Base-by-base conservation (phyloP, 2,888 invertebrate genomes). In the Oxyteleia sp. region DNA sequence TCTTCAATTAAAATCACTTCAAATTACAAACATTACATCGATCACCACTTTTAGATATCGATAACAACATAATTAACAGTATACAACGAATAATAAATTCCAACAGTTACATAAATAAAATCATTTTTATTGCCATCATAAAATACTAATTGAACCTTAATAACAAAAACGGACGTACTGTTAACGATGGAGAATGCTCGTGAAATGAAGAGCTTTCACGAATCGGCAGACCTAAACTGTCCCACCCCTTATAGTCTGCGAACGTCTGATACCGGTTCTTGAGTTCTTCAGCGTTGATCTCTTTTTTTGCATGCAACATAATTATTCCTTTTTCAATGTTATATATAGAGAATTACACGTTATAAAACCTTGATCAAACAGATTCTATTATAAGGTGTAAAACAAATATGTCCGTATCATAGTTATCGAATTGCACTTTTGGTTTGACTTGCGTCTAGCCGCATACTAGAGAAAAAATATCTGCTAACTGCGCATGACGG, bases 161-260 rank as follows among this genome's bases (percentile, higher is more conserved):
- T 23, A 49, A 23, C 35, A 20, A 26, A 38, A 71, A 59, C 23
- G 35, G 10, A 69, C 69, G 63, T 78, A 78, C 78, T 63, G 47
- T 61, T 47, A 38, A 63, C 63, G 69, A 69, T 69, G 61, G 55
- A 55, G 55, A 63, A 47, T 63, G 38, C 26, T 63, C 53, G 35
- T 35, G 63, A 69, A 78, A 55, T 78, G 78, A 78, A 43, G 45
- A 69, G 78, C 78, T 78, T 78, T 69, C 69, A 55, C 69, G 63
- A 63, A 51, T 59, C 43, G 49, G 20, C 47, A 45, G 55, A 59
- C 16, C 32, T 53, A 35, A 16, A 38, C 43, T 78, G 16, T 61
- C 61, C 63, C 51, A 68, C 51, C 23, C 53, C 26, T 32, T 47
- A 38, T n/a, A 38, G 49, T 55, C 26, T 45, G 15, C 68, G 11